Evolutionary conservation across 1,140 invertebrate species (phyloP).

Genomic region (Drosophila ercepeae): DNA sequence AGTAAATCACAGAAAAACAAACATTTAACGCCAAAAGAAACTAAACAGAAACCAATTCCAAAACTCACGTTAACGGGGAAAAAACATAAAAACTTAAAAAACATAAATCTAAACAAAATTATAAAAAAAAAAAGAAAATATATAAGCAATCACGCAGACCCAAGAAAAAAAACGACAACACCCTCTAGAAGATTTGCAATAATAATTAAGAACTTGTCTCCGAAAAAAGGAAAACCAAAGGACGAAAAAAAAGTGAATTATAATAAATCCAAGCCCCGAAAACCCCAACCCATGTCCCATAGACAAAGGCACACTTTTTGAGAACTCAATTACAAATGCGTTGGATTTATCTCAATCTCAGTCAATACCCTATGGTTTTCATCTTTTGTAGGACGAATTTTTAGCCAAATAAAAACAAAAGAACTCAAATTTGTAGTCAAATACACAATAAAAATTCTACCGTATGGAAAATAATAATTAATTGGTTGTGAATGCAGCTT

Average conservation of each 20-base stretch:
- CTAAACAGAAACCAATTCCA: constrained; percentile 37
- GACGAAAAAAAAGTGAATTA: constrained; percentile 21
- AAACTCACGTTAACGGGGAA: constrained; percentile 42
- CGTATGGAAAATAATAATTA: constrained; percentile 67
- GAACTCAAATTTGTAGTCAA: constrained; percentile 5
- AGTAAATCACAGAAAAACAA: constrained; percentile 22
- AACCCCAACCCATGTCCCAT: constrained; percentile 48
- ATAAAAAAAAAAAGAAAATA: constrained; percentile 53
- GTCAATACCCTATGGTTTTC: constrained; percentile 32
- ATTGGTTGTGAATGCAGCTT: constrained; percentile 80
- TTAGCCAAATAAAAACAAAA: constrained; percentile 24
- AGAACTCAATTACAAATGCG: constrained; percentile 46
- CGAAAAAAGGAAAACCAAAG: constrained; percentile 25
- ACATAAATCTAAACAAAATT: constrained; percentile 34
- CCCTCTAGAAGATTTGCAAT: constrained; percentile 78
- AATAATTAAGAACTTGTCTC: constrained; percentile 73
- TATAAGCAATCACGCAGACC: constrained; percentile 34
- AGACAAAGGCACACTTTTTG: constrained; percentile 45
- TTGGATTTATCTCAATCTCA: constrained; percentile 40
- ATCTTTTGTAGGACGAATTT: constrained; percentile 42
- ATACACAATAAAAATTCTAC: constrained; percentile 36
- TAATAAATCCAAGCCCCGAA: constrained; percentile 28
- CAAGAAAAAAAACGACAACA: constrained; percentile 51
- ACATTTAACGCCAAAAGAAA: constrained; percentile 34
- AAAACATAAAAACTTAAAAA: constrained; percentile 30